A percentile compares a stretch with the other conserved stretches of the same genome.
phyloP scores from a whole-genome alignment of 2,888 invertebrate genomes.

The Onthophagus sagittarius region DNA sequence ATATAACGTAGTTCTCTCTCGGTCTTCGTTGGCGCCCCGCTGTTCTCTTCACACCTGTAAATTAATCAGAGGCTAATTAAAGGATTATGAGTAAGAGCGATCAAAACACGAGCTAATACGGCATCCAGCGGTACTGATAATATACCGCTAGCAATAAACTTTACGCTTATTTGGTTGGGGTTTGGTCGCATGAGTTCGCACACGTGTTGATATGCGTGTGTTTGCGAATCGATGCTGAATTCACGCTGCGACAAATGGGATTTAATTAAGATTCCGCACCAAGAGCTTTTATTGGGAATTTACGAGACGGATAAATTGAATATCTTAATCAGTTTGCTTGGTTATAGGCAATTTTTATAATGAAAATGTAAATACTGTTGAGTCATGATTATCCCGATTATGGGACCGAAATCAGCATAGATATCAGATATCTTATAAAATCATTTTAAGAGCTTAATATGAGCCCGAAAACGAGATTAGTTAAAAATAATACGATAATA shows the following conservation, averaged over 20 bases:
- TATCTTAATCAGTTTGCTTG: too few species aligned
- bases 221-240: not conserved
- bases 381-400: too few species aligned
- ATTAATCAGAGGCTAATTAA: constrained; percentile 16
- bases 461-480: too few species aligned
- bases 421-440: too few species aligned
- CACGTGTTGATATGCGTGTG: not conserved
- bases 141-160: constrained; percentile 7
- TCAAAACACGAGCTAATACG: constrained; percentile 9
- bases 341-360: too few species aligned
- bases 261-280: not conserved
- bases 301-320: not conserved
- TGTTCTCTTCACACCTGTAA: constrained; percentile 16
- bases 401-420: too few species aligned
- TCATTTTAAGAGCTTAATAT: too few species aligned
- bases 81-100: constrained; percentile 1
- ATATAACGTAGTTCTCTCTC: constrained; percentile 1
- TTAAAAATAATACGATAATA: too few species aligned
- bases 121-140: not conserved
- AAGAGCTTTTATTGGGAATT: not conserved
- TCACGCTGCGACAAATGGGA: not conserved
- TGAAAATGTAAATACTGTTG: too few species aligned
- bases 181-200: not conserved
- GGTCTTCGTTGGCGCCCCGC: not conserved
- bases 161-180: constrained; percentile 1